Percentiles rank a stretch among this genome's conserved stretches.
Evolutionary conservation across 2,113 vertebrate genomes (phyloP).

Genomic region (Trochalopteron elliotii): DNA sequence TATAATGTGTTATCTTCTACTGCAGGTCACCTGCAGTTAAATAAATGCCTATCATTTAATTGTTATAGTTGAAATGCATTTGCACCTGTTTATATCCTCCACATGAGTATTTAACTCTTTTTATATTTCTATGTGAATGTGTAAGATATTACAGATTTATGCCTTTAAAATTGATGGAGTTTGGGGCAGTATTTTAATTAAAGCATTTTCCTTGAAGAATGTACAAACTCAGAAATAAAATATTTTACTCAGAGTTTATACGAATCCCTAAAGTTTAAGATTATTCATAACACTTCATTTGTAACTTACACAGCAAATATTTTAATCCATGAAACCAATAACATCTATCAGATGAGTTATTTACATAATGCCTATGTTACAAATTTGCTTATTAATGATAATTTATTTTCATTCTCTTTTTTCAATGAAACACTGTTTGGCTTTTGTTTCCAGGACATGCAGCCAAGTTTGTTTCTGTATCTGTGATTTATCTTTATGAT

Average conservation of each 20-base stretch:
- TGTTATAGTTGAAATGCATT: constrained; percentile 4
- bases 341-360: neutral
- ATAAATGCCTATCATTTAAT: constrained; percentile 11
- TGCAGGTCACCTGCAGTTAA: constrained; percentile 11
- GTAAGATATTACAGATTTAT: neutral
- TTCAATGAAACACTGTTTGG: neutral
- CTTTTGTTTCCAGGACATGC: neutral
- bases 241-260: neutral
- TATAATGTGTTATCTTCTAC: neutral
- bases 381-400: neutral
- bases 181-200: neutral
- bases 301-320: neutral
- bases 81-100: neutral
- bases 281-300: neutral
- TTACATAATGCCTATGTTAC: neutral
- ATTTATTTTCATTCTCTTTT: neutral
- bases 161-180: neutral
- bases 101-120: neutral
- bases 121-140: neutral
- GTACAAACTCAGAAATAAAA: neutral
- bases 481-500: neutral
- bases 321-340: neutral
- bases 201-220: neutral
- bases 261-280: neutral
- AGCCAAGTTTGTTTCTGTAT: neutral